These are phyloP conservation scores for Bellardia bayeri DNA, from an alignment of 2,888 invertebrate species.

Conservation along the genomic window DNA sequence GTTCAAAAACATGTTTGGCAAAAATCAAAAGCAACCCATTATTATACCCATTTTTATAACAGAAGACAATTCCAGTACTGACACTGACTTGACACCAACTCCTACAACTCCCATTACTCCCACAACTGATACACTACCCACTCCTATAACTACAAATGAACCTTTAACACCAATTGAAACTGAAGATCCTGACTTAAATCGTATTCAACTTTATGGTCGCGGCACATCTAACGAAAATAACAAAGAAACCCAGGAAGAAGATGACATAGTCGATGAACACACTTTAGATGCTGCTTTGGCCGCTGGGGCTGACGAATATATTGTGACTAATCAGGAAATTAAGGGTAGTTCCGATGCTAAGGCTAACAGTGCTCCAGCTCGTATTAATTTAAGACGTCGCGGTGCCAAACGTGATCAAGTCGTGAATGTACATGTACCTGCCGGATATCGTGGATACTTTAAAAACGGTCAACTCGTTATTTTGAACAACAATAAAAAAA, in stretches of 20 bases:
- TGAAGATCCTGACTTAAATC: constrained; percentile 24
- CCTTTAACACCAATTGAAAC: constrained; percentile 43
- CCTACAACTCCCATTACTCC: constrained; percentile 71
- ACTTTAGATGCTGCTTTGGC: constrained; percentile 76
- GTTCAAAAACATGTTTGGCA: constrained; percentile 79
- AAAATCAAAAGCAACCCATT: constrained; percentile 77
- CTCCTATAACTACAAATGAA: constrained; percentile 68
- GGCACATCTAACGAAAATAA: not conserved
- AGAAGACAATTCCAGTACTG: constrained; percentile 62
- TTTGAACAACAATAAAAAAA: constrained; percentile 74
- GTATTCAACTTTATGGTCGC: constrained; percentile 70
- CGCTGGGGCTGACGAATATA: constrained; percentile 78
- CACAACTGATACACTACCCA: constrained; percentile 75
- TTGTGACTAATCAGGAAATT: constrained; percentile 76
- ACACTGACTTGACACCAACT: constrained; percentile 37
- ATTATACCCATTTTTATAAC: constrained; percentile 81
- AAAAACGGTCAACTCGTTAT: constrained; percentile 81
- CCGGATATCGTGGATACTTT: constrained; percentile 80
- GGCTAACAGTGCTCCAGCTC: constrained; percentile 74
- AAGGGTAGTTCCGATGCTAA: constrained; percentile 77
- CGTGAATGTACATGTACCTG: constrained; percentile 80
- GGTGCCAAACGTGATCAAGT: constrained; percentile 77
- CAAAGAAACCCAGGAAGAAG: constrained; percentile 22
- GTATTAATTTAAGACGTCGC: constrained; percentile 78
- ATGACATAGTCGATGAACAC: constrained; percentile 76